These are phyloP conservation scores for Leptopterna dolabrata DNA, from an alignment of 2,888 invertebrate species.

Conservation along the genomic window DNA sequence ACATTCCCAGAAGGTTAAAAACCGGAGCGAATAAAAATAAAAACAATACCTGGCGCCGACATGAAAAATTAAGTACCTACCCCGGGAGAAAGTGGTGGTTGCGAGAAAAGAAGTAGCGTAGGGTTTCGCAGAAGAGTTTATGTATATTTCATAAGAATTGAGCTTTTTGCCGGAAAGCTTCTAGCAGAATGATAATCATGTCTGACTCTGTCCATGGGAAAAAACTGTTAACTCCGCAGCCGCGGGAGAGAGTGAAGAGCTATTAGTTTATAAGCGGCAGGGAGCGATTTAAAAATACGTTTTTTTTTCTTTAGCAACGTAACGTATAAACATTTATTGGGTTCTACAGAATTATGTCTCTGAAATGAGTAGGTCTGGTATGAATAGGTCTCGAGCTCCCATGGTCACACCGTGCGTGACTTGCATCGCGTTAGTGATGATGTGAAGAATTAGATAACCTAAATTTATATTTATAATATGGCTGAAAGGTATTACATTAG, in stretches of 20 bases:
- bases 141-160: conserved; percentile 23
- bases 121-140: not conserved
- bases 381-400: not conserved
- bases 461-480: not conserved
- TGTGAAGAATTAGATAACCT: not conserved
- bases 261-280: not conserved
- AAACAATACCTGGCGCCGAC: not conserved
- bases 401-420: not conserved
- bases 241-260: not conserved
- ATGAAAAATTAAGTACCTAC: not conserved
- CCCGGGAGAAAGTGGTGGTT: not conserved
- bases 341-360: no score
- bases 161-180: not conserved
- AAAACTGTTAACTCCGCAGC: not conserved
- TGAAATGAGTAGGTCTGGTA: no score
- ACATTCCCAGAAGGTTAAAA: not conserved
- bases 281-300: not conserved
- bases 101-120: not conserved
- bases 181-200: not conserved
- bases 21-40: not conserved
- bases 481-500: not conserved
- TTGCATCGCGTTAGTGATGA: not conserved
- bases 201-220: not conserved
- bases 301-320: not conserved
- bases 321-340: no score